A percentile compares a stretch with the other conserved stretches of the same genome.
These are phyloP conservation scores for Lucilia sericata DNA, from an alignment of 1,140 invertebrate genomes.

Conservation along the genomic window DNA sequence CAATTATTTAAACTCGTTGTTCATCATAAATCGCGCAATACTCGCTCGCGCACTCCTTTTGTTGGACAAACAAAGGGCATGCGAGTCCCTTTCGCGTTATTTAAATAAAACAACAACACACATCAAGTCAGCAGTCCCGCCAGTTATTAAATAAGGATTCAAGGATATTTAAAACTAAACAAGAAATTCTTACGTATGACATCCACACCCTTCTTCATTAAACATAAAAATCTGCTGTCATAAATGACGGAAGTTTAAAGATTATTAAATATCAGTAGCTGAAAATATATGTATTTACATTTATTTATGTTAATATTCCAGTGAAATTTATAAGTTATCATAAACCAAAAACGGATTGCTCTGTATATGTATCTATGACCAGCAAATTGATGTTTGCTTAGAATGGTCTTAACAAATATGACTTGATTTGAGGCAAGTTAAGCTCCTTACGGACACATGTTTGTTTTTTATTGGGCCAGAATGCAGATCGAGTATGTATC, in stretches of 20 bases:
- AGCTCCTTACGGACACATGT: neutral
- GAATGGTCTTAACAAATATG: neutral
- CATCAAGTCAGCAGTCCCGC: too few species aligned
- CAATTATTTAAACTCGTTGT: slow-evolving; percentile 31
- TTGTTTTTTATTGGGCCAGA: neutral
- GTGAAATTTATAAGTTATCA: neutral
- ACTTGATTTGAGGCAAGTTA: neutral
- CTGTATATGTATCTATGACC: neutral
- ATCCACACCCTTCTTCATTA: slow-evolving; percentile 26
- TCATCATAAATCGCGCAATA: slow-evolving; percentile 33
- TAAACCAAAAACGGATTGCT: neutral
- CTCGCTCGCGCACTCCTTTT: slow-evolving; percentile 30
- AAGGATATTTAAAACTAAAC: slow-evolving; percentile 11
- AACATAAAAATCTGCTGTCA: slow-evolving; percentile 9
- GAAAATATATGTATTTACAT: neutral
- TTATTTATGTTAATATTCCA: neutral
- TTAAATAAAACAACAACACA: neutral
- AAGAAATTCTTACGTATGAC: neutral
- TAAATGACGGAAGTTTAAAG: neutral
- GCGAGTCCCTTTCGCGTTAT: slow-evolving; percentile 10
- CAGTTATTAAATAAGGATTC: neutral
- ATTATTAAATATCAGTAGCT: slow-evolving; percentile 25
- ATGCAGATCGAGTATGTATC: neutral
- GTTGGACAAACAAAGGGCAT: neutral
- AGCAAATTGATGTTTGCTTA: neutral